phyloP scores from a whole-genome alignment of 2,113 vertebrate species.

The Proteles cristata region DNA sequence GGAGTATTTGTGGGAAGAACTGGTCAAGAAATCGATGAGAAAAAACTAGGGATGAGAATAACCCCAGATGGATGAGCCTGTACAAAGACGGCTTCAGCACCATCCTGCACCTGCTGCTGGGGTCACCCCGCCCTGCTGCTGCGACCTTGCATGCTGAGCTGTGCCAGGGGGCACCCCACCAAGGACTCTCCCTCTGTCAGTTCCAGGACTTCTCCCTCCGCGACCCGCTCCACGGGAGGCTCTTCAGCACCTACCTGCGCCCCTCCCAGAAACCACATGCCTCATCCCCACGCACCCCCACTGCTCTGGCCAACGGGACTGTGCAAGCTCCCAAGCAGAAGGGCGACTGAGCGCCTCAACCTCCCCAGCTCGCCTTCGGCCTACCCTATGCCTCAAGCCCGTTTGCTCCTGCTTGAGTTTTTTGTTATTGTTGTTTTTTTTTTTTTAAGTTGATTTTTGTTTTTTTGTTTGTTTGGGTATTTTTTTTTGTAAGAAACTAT shows the following conservation, averaged over 20 bases:
- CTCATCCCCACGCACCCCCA: slow-evolving; percentile 43
- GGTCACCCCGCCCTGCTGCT: slow-evolving; percentile 75
- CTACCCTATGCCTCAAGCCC: slow-evolving; percentile 65
- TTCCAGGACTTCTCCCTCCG: slow-evolving; percentile 82
- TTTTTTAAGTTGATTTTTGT: slow-evolving; percentile 69
- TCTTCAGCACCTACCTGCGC: slow-evolving; percentile 81
- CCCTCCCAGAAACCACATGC: slow-evolving; percentile 54
- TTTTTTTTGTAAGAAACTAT: slow-evolving; percentile 82
- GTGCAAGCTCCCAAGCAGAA: slow-evolving; percentile 74
- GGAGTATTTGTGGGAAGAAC: background rate
- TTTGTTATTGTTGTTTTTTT: slow-evolving; percentile 53
- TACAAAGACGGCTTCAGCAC: slow-evolving; percentile 75
- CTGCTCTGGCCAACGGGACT: slow-evolving; percentile 72
- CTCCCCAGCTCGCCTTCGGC: slow-evolving; percentile 39
- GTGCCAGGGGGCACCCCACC: slow-evolving; percentile 67
- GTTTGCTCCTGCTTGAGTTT: slow-evolving; percentile 68
- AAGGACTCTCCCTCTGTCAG: slow-evolving; percentile 78
- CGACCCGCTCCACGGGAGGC: slow-evolving; percentile 78
- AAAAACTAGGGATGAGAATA: background rate
- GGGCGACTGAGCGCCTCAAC: slow-evolving; percentile 69
- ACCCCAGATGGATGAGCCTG: too few relatives aligned
- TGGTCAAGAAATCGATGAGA: background rate
- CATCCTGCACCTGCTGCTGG: slow-evolving; percentile 81
- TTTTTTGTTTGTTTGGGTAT: slow-evolving; percentile 60
- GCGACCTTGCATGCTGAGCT: slow-evolving; percentile 73